Conservation (phyloP, 2,888 invertebrate species). For the Clitarchus hookeri region DNA sequence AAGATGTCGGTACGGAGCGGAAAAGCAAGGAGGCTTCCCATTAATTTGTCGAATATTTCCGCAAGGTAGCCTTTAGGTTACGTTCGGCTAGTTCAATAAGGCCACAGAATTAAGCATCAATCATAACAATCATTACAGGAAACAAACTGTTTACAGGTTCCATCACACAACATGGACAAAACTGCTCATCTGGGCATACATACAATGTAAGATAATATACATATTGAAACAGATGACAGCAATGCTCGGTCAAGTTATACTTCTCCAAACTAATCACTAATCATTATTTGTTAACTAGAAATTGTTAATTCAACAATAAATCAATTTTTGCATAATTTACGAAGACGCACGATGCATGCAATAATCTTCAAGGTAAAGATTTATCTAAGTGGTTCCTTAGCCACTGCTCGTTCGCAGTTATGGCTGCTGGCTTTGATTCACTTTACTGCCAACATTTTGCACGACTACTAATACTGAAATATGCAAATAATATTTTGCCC, state of each 20-base stretch:
- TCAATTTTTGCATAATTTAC: background rate
- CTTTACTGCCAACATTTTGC: background rate
- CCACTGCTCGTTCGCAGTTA: background rate
- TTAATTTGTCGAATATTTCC: too few species aligned
- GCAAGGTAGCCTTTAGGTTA: too few species aligned
- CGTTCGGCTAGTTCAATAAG: too few species aligned
- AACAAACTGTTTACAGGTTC: too few species aligned
- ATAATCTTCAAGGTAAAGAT: background rate
- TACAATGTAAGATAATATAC: too few species aligned
- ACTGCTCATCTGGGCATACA: too few species aligned
- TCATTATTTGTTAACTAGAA: too few species aligned
- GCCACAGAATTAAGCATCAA: too few species aligned
- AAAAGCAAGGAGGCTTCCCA: too few species aligned
- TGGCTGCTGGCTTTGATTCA: background rate
- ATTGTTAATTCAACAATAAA: background rate
- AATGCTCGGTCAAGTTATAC: background rate
- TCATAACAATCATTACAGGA: too few species aligned
- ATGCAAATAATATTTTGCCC: background rate
- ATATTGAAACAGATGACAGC: background rate
- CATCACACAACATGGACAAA: too few species aligned
- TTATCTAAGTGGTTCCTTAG: conserved; percentile 1
- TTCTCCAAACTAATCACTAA: background rate
- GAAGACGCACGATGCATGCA: background rate
- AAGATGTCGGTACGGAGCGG: too few species aligned
- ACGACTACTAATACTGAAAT: background rate